Evolutionary conservation across 1,140 invertebrate species (phyloP).

Genomic region (Sitobion miscanthi): DNA sequence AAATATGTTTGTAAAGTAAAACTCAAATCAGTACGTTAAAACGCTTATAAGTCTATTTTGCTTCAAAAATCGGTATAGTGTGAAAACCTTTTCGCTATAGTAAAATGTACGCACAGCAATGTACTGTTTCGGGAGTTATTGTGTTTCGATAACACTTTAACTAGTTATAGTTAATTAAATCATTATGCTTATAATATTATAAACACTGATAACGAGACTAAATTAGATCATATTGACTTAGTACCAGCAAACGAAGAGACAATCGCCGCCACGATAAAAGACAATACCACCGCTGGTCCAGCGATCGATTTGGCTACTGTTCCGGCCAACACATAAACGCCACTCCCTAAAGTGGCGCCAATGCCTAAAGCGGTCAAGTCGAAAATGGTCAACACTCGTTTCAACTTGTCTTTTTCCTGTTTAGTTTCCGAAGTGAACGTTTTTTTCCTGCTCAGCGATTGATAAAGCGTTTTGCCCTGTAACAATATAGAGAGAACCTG

Average conservation of each 20-base stretch:
- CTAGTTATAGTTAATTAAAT: not conserved
- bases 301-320: slow-evolving; percentile 82
- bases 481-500: not conserved
- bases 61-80: too few species aligned
- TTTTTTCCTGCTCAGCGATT: slow-evolving; percentile 57
- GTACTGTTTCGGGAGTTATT: not conserved
- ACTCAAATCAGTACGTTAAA: too few species aligned
- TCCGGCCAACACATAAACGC: slow-evolving; percentile 90
- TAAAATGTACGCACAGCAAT: not conserved
- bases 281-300: slow-evolving; percentile 85
- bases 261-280: slow-evolving; percentile 86
- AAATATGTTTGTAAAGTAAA: too few species aligned
- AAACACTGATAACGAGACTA: not conserved
- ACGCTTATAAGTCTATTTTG: too few species aligned
- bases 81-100: not conserved
- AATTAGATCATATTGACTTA: not conserved
- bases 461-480: slow-evolving; percentile 42
- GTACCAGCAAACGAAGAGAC: slow-evolving; percentile 87
- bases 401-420: slow-evolving; percentile 65
- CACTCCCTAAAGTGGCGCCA: slow-evolving; percentile 86
- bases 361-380: slow-evolving; percentile 85
- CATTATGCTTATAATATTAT: not conserved
- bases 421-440: not conserved
- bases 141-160: not conserved
- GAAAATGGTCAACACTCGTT: slow-evolving; percentile 76